Evolutionary conservation across 30 jellyfish, hydroid and myxozoan species (phyloP), one percentile per base, ranked within the genome.

Genomic region (Turritopsis dohrnii): DNA sequence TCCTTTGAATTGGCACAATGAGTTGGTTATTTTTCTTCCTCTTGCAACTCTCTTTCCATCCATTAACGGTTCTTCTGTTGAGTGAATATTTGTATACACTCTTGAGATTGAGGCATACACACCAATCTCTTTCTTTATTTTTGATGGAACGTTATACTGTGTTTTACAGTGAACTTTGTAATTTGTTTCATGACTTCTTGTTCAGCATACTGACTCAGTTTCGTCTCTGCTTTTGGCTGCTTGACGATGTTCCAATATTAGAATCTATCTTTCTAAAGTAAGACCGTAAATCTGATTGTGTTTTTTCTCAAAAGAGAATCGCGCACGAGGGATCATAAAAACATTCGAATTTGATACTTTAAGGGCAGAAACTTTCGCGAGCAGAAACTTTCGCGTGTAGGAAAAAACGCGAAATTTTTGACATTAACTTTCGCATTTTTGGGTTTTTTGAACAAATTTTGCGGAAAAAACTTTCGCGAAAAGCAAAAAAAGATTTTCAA

Each of bases 101-200:
- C 19, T 69, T 69, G 77, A 0, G 77, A 69, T 69, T 9, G 19
- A 69, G 31, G 77, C 77, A 66, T 69, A n/a, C n/a, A n/a, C n/a
- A n/a, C 77, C 77, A 69, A 69, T 0, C 77, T 0, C 77, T 69
- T 69, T 16, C 77, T 69, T 69, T 69, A 66, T 69, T 69, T 69
- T 69, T 27, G 77, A 69, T 69, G 77, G 77, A 69, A 69, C 77
- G 22, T 66, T n/a, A n/a, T n/a, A 66, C 18, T 17, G 28, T 66
- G 17, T 66, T 66, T 66, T 66, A 66, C 17, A 66, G 76, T 17
- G 27, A 0, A 19, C 22, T 69, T 69, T 7, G n/a, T 16, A 0
- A 69, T 21, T 0, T 69, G 77, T 69, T 69, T 69, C 77, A 7
- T 69, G 28, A 19, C 22, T 69, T 69, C 77, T 21, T 1, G 28